phyloP scores from a whole-genome alignment of 1,140 invertebrate species.

The Zaprionus nigranus region DNA sequence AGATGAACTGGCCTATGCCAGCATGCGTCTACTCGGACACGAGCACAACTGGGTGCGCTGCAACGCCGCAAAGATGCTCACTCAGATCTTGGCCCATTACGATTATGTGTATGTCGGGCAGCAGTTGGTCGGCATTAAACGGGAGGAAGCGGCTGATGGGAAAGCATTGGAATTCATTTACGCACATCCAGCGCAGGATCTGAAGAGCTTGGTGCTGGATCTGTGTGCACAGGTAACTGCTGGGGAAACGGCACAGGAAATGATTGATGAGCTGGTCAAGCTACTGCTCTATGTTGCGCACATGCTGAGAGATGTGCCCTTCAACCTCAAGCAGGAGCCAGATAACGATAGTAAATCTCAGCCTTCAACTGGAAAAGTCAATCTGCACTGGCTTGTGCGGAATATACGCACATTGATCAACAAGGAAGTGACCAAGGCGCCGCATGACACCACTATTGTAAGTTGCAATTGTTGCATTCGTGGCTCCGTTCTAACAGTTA shows the following conservation, averaged over 20 bases:
- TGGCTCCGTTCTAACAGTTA: not conserved
- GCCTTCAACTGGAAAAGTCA: constrained; percentile 63
- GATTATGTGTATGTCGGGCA: constrained; percentile 85
- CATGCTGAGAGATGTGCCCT: constrained; percentile 86
- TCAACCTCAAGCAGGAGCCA: constrained; percentile 64
- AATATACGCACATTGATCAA: constrained; percentile 87
- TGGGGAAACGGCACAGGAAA: constrained; percentile 85
- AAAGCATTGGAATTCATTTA: constrained; percentile 86
- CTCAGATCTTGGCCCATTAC: constrained; percentile 88
- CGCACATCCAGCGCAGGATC: constrained; percentile 86
- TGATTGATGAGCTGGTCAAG: constrained; percentile 89
- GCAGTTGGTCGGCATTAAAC: constrained; percentile 56
- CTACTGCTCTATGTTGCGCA: constrained; percentile 90
- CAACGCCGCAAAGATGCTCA: constrained; percentile 90
- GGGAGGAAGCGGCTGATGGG: constrained; percentile 14
- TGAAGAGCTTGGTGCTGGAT: constrained; percentile 90
- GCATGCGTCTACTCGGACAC: constrained; percentile 88
- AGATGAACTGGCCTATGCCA: constrained; percentile 89
- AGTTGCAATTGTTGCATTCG: constrained; percentile 32
- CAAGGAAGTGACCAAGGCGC: constrained; percentile 86
- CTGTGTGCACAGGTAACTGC: constrained; percentile 90
- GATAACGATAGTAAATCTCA: not conserved
- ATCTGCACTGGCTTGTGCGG: constrained; percentile 86
- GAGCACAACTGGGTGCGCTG: constrained; percentile 89
- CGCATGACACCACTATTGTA: constrained; percentile 85